Conservation (phyloP, 2,888 invertebrate species). For the Hesperia comma region DNA sequence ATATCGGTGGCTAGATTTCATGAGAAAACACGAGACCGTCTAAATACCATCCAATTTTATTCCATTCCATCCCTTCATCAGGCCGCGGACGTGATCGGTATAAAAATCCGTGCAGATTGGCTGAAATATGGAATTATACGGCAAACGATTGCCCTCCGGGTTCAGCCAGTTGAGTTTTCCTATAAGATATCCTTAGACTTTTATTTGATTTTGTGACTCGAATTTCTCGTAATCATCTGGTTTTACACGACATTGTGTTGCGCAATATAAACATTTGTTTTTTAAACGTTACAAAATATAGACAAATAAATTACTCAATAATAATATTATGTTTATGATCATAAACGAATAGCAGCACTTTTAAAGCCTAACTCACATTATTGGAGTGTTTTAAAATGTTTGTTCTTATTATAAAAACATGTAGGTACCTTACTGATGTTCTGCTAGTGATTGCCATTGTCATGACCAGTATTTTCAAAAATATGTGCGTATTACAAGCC, state of each 20-base stretch:
- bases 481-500: too few species aligned
- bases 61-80: constrained; percentile 28
- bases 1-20: neutral
- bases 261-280: neutral
- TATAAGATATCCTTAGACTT: constrained; percentile 11
- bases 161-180: constrained; percentile 18
- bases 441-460: too few species aligned
- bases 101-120: constrained; percentile 21
- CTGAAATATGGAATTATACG: constrained; percentile 34
- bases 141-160: constrained; percentile 20
- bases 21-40: constrained; percentile 7
- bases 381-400: too few species aligned
- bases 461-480: too few species aligned
- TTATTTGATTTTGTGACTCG: constrained; percentile 12
- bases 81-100: constrained; percentile 17
- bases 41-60: constrained; percentile 18
- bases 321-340: too few species aligned
- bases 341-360: too few species aligned
- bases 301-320: too few species aligned
- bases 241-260: neutral
- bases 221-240: constrained; percentile 1
- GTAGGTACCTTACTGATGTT: too few species aligned
- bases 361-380: too few species aligned
- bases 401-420: too few species aligned
- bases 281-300: too few species aligned